Conservation (phyloP, 2,113 vertebrate species). For the Sturnus vulgaris region DNA sequence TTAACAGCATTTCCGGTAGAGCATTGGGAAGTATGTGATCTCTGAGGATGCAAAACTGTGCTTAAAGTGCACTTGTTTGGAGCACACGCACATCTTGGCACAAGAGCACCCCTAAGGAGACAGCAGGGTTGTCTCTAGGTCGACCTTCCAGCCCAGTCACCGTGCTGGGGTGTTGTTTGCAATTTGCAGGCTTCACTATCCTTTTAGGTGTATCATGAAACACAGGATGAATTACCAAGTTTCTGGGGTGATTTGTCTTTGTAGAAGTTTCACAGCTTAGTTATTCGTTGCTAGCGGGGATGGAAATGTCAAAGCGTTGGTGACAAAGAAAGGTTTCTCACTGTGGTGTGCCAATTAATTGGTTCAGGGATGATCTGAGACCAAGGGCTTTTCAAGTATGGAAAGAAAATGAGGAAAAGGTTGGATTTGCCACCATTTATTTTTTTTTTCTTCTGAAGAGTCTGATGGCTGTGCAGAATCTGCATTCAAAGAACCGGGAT, state of each 20-base stretch:
- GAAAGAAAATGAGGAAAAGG: neutral
- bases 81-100: neutral
- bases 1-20: neutral
- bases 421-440: neutral
- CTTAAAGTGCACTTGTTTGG: neutral
- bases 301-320: neutral
- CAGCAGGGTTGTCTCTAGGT: neutral
- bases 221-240: neutral
- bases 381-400: neutral
- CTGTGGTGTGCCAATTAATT: neutral
- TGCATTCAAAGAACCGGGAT: neutral
- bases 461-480: neutral
- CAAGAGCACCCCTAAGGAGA: neutral
- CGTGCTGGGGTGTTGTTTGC: neutral
- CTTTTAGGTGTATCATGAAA: neutral
- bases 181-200: neutral
- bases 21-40: neutral
- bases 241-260: neutral
- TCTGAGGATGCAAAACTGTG: neutral
- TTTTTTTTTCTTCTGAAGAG: neutral
- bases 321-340: neutral
- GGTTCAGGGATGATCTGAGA: neutral
- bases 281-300: neutral
- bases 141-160: neutral
- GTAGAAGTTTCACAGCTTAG: neutral